phyloP scores from a whole-genome alignment of 2,113 vertebrate genomes.

The Platichthys stellatus region DNA sequence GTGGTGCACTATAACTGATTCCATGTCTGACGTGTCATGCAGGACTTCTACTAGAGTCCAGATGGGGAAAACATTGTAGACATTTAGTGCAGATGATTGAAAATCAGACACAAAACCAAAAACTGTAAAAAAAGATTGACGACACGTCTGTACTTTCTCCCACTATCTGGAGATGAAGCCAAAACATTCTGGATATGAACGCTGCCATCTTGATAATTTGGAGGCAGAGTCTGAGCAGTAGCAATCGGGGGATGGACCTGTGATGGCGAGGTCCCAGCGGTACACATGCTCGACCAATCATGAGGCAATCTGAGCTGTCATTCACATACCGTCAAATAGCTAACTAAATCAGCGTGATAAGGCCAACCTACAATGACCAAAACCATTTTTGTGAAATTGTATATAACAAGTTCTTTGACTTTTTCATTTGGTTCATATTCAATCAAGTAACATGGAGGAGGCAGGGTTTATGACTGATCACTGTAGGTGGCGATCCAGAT shows the following conservation, averaged over 20 bases:
- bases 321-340: background rate
- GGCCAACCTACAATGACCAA: no score
- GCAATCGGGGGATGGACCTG: no score
- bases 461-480: background rate
- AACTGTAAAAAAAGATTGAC: background rate
- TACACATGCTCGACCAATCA: background rate
- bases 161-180: background rate
- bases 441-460: background rate
- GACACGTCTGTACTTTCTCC: background rate
- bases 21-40: conserved; percentile 34
- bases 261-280: background rate
- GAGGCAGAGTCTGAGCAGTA: background rate
- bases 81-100: conserved; percentile 57
- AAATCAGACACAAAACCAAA: conserved; percentile 52
- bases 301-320: background rate
- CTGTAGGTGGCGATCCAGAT: background rate
- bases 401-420: background rate
- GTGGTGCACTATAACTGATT: conserved; percentile 48
- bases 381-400: no score
- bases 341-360: no score
- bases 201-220: background rate
- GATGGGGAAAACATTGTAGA: conserved; percentile 6
- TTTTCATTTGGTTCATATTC: background rate
- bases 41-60: conserved; percentile 29
- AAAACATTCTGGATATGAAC: background rate